Evolutionary conservation across 2,888 invertebrate genomes (phyloP), one percentile per base, ranked within the genome.

Genomic region (Drosophila paramelanica): DNA sequence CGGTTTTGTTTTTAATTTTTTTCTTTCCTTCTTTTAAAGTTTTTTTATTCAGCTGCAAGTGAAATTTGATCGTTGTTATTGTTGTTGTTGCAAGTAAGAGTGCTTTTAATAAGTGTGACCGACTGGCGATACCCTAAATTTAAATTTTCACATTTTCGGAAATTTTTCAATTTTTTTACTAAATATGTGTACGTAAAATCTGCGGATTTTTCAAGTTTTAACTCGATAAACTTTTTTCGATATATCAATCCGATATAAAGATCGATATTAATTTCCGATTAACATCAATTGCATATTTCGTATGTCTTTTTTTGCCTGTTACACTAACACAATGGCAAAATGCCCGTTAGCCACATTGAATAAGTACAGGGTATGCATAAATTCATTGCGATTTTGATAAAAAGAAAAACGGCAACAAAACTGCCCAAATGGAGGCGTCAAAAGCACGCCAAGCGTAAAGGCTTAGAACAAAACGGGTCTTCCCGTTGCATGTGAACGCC

Each of bases 381-480:
- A 33, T 45, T 14, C 27, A 57, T 39, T 45, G 39, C 31, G 17
- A 39, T 43, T 50, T 57, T 38, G 13, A 42, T 47, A 36, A 8
- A 51, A 46, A 27, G 23, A 45, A 17, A 45, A 38, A 38, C n/a
- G 17, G 11, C 13, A 45, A 13, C 42, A 38, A 13, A 45, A 20
- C 7, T 23, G 43, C 10, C 23, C 4, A 17, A 41, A 5, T 17
- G 17, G n/a, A 17, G 41, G n/a, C 49, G n/a, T 11, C 8, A 13
- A 45, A 46, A 67, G 41, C 36, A 64, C 36, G 43, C 39, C 51
- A 74, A 70, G 74, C 70, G 62, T 71, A 50, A 62, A 50, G 59
- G 60, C 46, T 25, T 17, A 70, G 75, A 74, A 70, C 74, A 56
- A 59, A 73, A 68, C 73, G 62, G 51, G 41, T 57, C 50, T 65